Base-by-base conservation (phyloP, 2,797 vertebrate genomes). In the Anabas testudineus region DNA sequence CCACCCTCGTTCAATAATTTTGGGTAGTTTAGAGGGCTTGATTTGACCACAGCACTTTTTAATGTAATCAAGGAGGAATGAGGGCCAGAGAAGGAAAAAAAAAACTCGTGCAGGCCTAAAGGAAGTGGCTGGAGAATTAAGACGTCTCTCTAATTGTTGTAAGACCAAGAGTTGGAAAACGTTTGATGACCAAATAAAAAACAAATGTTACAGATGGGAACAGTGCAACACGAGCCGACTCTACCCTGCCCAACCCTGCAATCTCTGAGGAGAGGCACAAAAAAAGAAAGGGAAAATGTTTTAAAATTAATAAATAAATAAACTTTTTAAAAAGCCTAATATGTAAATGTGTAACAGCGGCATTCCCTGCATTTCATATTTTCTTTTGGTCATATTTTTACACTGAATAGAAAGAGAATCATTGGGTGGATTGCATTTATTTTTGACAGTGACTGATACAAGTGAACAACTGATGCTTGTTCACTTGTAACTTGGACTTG, bases 71-170 rank as follows among this genome's bases (percentile, higher is more conserved):
- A 59, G 66, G 73, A 91, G 83, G 88, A 91, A 90, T 84, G 83
- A 85, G 63, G 59, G 79, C 62, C 48, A 22, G 59, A 42, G 47
- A 60, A 64, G 46, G 67, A 71, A 67, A 82, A 79, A 81, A 62
- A 30, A 78, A 76, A 85, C 63, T 66, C 59, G 73, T 63, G 68
- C 67, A 79, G 86, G 64, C 80, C 78, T 60, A 60, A 78, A 88
- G 91, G 87, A 91, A 91, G 87, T 86, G 86, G 85, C 86, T 78
- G 57, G 34, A 89, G 87, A 91, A 90, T 92, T 86, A 91, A 89
- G 86, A 85, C 10, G 70, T 88, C 83, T 83, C 78, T 89, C 74
- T 87, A 89, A 91, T 90, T 88, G 86, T 84, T 82, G 30, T 46
- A 63, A 87, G 85, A 85, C 67, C 66, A 30, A 78, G 76, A 82